Evolutionary conservation across 2,888 invertebrate genomes (phyloP).

Genomic region (Aspidiotus destructor): DNA sequence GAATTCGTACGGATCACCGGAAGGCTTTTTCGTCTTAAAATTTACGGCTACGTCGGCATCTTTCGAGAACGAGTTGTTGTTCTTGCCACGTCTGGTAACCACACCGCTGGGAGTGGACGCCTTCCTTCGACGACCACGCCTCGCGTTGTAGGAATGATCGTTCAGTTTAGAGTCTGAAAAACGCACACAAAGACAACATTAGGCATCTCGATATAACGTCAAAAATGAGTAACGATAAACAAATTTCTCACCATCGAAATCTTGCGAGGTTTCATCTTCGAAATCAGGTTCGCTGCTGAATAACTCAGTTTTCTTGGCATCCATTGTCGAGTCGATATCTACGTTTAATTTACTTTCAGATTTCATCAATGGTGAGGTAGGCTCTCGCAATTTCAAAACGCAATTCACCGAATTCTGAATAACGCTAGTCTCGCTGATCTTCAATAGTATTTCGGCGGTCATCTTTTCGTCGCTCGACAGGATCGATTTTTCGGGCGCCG

Average conservation of each 20-base stretch:
- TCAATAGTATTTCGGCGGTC: slow-evolving; percentile 19
- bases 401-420: slow-evolving; percentile 23
- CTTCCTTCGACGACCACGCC: slow-evolving; percentile 29
- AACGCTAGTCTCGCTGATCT: slow-evolving; percentile 22
- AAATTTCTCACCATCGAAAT: no score
- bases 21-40: slow-evolving; percentile 38
- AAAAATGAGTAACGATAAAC: no score
- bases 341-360: not conserved
- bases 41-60: not conserved
- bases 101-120: slow-evolving; percentile 26
- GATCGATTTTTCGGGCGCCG: slow-evolving; percentile 7
- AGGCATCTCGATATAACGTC: not conserved
- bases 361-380: slow-evolving; percentile 7
- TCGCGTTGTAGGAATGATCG: slow-evolving; percentile 15
- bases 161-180: slow-evolving; percentile 6
- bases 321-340: not conserved
- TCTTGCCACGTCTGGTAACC: slow-evolving; percentile 34
- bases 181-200: not conserved
- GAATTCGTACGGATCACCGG: slow-evolving; percentile 80
- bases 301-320: slow-evolving; percentile 5
- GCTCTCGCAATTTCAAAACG: not conserved
- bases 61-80: slow-evolving; percentile 11
- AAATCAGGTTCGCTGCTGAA: no score
- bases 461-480: slow-evolving; percentile 18
- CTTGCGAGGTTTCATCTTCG: no score